Conservation (phyloP, 2,888 invertebrate species). For the Didymodactylos carnosus region DNA sequence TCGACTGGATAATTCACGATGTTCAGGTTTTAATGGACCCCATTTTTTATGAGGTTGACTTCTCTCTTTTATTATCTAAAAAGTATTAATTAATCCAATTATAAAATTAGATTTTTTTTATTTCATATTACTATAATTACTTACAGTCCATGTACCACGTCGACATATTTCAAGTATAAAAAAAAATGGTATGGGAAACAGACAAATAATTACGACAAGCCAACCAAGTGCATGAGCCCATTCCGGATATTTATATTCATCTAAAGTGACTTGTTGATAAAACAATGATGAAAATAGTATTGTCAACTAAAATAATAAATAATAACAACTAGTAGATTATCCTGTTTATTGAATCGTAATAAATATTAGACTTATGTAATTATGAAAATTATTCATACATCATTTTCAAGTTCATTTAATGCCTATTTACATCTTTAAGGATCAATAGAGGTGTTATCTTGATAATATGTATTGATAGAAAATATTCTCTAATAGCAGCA, state of each 20-base stretch:
- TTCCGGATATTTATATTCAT: constrained; percentile 9
- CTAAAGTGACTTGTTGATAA: constrained; percentile 1
- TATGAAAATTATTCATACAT: too few species aligned
- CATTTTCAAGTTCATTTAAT: too few species aligned
- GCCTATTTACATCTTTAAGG: too few species aligned
- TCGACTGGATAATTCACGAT: neutral
- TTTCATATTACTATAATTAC: neutral
- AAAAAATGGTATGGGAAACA: constrained; percentile 7
- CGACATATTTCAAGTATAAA: neutral
- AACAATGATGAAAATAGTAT: constrained; percentile 1
- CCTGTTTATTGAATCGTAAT: too few species aligned
- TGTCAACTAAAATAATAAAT: neutral
- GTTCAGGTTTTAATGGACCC: neutral
- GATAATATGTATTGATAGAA: too few species aligned
- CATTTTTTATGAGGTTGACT: neutral
- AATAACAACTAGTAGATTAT: too few species aligned
- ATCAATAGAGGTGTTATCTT: too few species aligned
- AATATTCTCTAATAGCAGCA: too few species aligned
- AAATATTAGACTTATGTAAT: too few species aligned
- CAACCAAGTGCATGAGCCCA: constrained; percentile 11
- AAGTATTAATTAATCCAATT: too few species aligned
- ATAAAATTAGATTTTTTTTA: too few species aligned
- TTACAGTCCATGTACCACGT: neutral
- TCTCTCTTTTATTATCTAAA: neutral
- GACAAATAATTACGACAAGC: constrained; percentile 7